Percentiles rank a stretch among this genome's conserved stretches.
phyloP scores from a whole-genome alignment of 1,140 invertebrate species.

The Octopus sinensis region DNA sequence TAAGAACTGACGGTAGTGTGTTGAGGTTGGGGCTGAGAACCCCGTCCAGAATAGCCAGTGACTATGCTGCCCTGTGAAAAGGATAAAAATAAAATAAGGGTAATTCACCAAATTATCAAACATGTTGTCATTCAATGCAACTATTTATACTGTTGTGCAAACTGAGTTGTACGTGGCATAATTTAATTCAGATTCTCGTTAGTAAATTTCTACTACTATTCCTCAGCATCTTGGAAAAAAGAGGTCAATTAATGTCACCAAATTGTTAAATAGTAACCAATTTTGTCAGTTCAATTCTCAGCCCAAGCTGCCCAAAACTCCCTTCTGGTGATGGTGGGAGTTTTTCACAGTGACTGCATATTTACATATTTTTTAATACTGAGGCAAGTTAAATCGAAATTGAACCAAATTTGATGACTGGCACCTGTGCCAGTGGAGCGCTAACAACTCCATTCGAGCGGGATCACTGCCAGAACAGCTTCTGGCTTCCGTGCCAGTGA shows the following conservation, averaged over 20 bases:
- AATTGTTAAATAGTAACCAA: background rate
- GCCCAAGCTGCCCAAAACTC: no score
- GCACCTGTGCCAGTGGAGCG: no score
- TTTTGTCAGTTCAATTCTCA: no score
- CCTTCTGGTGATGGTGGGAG: no score
- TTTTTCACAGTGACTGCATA: no score
- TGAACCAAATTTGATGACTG: no score
- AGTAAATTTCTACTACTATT: background rate
- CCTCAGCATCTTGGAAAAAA: background rate
- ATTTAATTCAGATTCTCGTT: background rate
- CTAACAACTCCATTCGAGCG: no score
- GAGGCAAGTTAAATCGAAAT: no score
- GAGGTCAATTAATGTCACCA: background rate
- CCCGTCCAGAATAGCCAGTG: conserved; percentile 39
- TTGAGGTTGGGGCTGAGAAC: conserved; percentile 28
- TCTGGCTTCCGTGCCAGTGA: no score
- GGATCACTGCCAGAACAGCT: no score
- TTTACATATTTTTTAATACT: no score
- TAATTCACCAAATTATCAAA: background rate
- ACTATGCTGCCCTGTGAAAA: conserved; percentile 44
- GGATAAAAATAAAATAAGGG: background rate
- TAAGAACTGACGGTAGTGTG: conserved; percentile 24
- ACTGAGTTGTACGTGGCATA: background rate
- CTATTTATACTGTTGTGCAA: background rate
- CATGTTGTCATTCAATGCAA: no score